These are phyloP conservation scores for Prochilodus magdalenae DNA, from an alignment of 2,113 vertebrate genomes.

Conservation along the genomic window DNA sequence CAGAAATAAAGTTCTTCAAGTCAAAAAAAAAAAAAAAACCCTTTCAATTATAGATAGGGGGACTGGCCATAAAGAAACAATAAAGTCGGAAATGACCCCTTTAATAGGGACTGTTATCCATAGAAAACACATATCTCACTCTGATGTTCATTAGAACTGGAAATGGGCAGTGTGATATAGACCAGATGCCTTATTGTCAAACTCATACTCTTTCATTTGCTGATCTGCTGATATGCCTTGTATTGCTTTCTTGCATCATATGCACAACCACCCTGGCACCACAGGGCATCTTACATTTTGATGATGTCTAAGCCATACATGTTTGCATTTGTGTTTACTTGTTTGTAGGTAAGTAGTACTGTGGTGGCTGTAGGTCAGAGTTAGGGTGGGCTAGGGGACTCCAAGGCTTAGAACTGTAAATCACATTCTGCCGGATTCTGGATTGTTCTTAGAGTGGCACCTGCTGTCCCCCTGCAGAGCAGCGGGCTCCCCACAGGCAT, in stretches of 20 bases:
- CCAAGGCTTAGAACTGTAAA: not conserved
- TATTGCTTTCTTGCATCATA: not conserved
- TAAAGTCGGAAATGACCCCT: not conserved
- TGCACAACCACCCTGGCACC: not conserved
- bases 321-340: not conserved
- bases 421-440: constrained; percentile 11
- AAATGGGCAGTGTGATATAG: not conserved
- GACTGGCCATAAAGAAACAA: constrained; percentile 17
- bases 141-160: not conserved
- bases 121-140: not conserved
- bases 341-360: not conserved
- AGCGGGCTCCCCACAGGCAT: not conserved
- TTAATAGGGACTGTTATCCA: not conserved
- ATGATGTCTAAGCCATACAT: not conserved
- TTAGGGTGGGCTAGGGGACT: not conserved
- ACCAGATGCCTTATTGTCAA: not conserved
- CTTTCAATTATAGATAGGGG: constrained; percentile 31
- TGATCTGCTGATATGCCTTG: not conserved
- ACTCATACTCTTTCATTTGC: not conserved
- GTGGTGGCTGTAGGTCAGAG: not conserved
- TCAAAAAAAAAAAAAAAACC: not conserved
- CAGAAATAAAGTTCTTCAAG: not conserved
- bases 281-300: not conserved
- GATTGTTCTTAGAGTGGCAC: constrained; percentile 1
- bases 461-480: constrained; percentile 26